Base-by-base conservation (phyloP, 2,113 vertebrate species). In the Semicossyphus pulcher region DNA sequence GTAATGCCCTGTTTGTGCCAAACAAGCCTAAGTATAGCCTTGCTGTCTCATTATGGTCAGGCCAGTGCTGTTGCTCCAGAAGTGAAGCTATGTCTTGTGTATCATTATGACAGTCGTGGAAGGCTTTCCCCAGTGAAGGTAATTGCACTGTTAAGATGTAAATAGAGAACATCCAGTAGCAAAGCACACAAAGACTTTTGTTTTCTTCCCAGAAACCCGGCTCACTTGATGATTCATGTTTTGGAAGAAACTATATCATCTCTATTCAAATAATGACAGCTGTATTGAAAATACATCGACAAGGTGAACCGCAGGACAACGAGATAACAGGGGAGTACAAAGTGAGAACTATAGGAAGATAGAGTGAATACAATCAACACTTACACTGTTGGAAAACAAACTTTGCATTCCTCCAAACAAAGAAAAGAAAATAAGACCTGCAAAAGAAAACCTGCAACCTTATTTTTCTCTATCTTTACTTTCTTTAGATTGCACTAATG, bases 41-140 rank as follows among this genome's bases (percentile, higher is more conserved):
- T 49, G 56, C 88, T 66, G 76, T 88, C 81, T 93, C 87, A 94
- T 93, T 93, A 91, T 88, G 89, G 92, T 90, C 76, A 73, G 70
- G 26, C 73, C 69, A 59, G 47, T 67, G 72, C 61, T 71, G 78
- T 61, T 77, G 79, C 79, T 69, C 65, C 75, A 63, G 57, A 67
- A 77, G 67, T 84, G 20, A 48, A 59, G 73, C 84, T 80, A 76
- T 49, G 77, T 80, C 75, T 71, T 62, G 77, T 86, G 86, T 88
- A 74, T 87, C 85, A 92, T 91, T 83, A 84, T 86, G 82, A 86
- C 68, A 74, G 78, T 49, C 44, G 25, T n/a, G 20, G 62, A 89
- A 77, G 74, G 81, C 76, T 89, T 90, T 86, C 81, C 44, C 84
- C 81, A 65, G 77, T 31, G 26, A 83, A 88, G 74, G 80, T 90